phyloP scores from a whole-genome alignment of 2,888 invertebrate genomes.

The Abrostola tripartita region DNA sequence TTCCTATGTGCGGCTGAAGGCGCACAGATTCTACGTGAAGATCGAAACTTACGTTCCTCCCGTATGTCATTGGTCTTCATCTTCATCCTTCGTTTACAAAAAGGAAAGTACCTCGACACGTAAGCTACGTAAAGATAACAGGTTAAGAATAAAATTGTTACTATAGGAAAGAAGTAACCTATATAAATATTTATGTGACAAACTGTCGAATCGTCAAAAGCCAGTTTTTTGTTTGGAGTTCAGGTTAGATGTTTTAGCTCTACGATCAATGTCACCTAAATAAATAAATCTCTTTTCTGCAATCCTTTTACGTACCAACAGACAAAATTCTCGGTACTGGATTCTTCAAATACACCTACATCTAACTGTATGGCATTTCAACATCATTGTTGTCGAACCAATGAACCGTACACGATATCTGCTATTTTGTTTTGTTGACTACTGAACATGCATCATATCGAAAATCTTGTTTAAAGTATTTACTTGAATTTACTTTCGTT shows the following conservation, averaged over 20 bases:
- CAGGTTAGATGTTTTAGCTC: neutral
- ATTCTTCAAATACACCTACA: slow-evolving; percentile 14
- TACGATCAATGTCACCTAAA: slow-evolving; percentile 13
- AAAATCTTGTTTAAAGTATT: slow-evolving; percentile 41
- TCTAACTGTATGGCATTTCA: slow-evolving; percentile 13
- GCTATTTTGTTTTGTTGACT: slow-evolving; percentile 40
- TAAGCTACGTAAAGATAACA: too few species aligned
- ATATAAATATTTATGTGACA: too few species aligned
- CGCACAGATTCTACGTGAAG: too few species aligned
- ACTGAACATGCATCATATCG: slow-evolving; percentile 30
- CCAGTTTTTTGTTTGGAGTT: neutral
- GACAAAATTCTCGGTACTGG: neutral
- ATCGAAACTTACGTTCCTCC: too few species aligned
- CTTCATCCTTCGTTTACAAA: too few species aligned
- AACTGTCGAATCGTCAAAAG: too few species aligned
- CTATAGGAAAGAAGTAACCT: too few species aligned
- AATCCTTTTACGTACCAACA: slow-evolving; percentile 12
- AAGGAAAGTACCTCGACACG: too few species aligned
- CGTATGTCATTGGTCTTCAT: too few species aligned
- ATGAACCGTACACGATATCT: slow-evolving; percentile 24
- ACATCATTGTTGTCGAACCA: slow-evolving; percentile 31
- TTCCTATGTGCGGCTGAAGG: too few species aligned
- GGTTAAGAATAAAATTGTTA: too few species aligned
- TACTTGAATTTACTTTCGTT: slow-evolving; percentile 13
- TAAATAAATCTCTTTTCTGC: slow-evolving; percentile 32